These are phyloP conservation scores for Leptocoma aspasia DNA, from an alignment of 2,113 vertebrate genomes.

Conservation along the genomic window DNA sequence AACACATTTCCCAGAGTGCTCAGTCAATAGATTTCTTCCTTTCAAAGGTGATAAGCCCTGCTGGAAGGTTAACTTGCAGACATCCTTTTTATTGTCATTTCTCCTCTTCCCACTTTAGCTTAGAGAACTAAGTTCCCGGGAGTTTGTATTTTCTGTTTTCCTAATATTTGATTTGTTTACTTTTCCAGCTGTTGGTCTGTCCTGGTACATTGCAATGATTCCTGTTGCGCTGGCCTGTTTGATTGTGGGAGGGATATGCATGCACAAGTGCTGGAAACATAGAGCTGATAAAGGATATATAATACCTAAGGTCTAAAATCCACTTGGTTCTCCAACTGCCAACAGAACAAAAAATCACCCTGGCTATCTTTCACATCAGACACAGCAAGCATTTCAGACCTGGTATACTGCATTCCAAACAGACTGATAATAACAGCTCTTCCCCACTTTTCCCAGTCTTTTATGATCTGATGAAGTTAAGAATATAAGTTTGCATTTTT, in stretches of 20 bases:
- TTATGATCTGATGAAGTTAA: not conserved
- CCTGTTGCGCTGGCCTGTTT: conserved; percentile 49
- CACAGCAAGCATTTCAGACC: not conserved
- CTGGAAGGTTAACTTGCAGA: conserved; percentile 5
- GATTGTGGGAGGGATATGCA: conserved; percentile 61
- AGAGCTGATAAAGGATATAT: conserved; percentile 50
- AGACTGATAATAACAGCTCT: not conserved
- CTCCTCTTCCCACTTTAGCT: not conserved
- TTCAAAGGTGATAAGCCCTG: not conserved
- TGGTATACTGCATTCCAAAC: not conserved
- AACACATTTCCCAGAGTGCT: not conserved
- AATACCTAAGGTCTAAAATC: conserved; percentile 36
- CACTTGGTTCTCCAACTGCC: not conserved
- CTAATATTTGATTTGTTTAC: conserved; percentile 12
- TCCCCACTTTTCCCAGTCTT: not conserved
- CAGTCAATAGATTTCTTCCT: not conserved
- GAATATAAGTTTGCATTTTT: not conserved
- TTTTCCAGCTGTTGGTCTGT: conserved; percentile 64
- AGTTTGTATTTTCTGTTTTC: not conserved
- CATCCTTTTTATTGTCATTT: not conserved
- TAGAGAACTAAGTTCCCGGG: not conserved
- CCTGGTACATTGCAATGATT: conserved; percentile 67
- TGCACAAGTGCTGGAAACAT: conserved; percentile 54
- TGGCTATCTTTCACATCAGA: not conserved
- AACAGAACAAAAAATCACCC: not conserved